phyloP scores from a whole-genome alignment of 2,113 vertebrate species.

The Anas platyrhynchos region DNA sequence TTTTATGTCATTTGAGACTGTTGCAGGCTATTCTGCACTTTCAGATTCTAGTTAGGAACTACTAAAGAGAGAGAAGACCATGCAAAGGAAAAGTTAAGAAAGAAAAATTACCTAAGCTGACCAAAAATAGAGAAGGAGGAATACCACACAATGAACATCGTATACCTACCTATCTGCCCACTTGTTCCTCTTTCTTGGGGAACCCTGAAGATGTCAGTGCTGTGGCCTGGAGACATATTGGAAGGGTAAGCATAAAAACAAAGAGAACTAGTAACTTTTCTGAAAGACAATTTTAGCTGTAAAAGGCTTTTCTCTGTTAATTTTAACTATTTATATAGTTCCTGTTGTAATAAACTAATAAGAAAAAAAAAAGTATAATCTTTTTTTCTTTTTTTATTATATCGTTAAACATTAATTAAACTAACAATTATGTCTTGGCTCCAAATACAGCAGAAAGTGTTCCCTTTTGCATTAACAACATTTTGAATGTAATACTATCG shows the following conservation, averaged over 20 bases:
- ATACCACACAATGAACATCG: neutral
- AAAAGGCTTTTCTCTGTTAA: neutral
- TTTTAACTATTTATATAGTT: neutral
- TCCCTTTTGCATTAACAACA: neutral
- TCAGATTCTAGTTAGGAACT: neutral
- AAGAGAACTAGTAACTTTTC: neutral
- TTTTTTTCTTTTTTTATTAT: neutral
- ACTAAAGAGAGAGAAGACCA: rapidly evolving
- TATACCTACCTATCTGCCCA: neutral
- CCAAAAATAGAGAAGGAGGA: neutral
- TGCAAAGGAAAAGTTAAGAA: neutral
- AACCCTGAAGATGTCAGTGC: neutral
- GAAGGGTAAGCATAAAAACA: neutral
- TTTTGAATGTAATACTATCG: neutral
- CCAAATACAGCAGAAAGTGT: neutral
- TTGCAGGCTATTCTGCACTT: neutral
- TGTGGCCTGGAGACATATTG: neutral
- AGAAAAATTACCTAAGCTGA: neutral
- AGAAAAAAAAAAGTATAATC: neutral
- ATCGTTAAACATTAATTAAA: neutral
- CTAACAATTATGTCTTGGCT: neutral
- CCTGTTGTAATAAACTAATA: neutral
- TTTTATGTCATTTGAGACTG: neutral
- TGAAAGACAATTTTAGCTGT: neutral
- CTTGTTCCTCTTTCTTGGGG: neutral